These are phyloP conservation scores for Podabrus alpinus DNA, from an alignment of 2,888 invertebrate species.

Conservation along the genomic window DNA sequence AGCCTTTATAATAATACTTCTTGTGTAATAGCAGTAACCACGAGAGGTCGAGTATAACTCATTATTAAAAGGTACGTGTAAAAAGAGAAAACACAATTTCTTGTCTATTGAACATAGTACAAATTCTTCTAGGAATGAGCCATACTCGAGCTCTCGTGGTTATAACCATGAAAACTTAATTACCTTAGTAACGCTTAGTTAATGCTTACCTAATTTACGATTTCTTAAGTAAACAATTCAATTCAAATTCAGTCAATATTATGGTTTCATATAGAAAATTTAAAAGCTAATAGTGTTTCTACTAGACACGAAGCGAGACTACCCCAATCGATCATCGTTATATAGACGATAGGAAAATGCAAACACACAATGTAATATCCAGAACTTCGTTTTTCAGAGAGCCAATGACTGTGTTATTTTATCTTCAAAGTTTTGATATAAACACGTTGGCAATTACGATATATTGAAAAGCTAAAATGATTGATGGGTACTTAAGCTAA, in stretches of 20 bases:
- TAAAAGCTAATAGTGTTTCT: constrained; percentile 16
- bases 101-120: no score
- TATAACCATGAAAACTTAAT: no score
- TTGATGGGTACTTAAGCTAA: constrained; percentile 13
- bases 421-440: constrained; percentile 8
- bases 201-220: neutral
- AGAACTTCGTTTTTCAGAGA: constrained; percentile 16
- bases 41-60: no score
- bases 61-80: no score
- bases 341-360: constrained; percentile 15
- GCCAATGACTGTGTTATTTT: constrained; percentile 12
- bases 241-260: constrained; percentile 6
- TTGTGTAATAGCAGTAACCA: no score
- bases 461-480: constrained; percentile 20
- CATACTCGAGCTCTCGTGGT: no score
- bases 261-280: constrained; percentile 9
- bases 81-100: no score
- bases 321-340: constrained; percentile 19
- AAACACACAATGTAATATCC: constrained; percentile 12
- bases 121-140: no score
- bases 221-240: neutral
- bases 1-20: no score
- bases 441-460: constrained; percentile 14
- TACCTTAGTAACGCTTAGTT: neutral
- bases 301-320: constrained; percentile 12